Base-by-base conservation (phyloP, 2,113 vertebrate species). In the Typhlomys cinereus region DNA sequence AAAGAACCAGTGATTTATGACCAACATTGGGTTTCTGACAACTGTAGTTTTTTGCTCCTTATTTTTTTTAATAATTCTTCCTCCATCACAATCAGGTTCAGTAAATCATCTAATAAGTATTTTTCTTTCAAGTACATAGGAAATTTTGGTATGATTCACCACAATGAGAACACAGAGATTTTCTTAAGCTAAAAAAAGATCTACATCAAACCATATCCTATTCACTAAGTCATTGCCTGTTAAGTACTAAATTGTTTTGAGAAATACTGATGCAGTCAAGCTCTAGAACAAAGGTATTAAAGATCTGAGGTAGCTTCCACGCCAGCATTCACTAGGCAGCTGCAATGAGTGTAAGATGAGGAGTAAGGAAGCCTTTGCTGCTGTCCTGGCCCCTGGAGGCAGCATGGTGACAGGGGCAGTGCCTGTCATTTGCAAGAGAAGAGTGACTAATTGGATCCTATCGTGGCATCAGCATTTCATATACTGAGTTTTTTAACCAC, bases 121-220 rank as follows among this genome's bases (percentile, higher is more conserved):
- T 80, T 93, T 81, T 59, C 86, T 92, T 88, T 88, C 4, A 69
- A 84, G 7, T n/a, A 57, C 9, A n/a, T 81, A 79, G 79, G 44
- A 83, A 93, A 88, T 92, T 86, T 91, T 70, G 14, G 12, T 94
- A 73, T 91, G 27, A 31, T 61, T 90, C 36, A 76, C n/a, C 41
- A 48, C 73, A 91, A 83, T 91, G 15, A 87, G 41, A 93, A 85
- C 4, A 84, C 64, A 66, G 84, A 84, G 44, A 81, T 69, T 80
- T 92, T 87, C 76, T 81, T 39, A 67, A 59, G 13, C 61, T 89
- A 94, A 93, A 89, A 61, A 71, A 85, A 89, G 87, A 69, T 48
- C 73, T 62, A 66, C 80, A 46, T 87, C 71, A 81, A 41, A 74
- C 27, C 64, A 12, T 74, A 85, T 93, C 44, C 57, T 73, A 80